phyloP scores from a whole-genome alignment of 2,797 vertebrate species.

The Cryptoprocta ferox region DNA sequence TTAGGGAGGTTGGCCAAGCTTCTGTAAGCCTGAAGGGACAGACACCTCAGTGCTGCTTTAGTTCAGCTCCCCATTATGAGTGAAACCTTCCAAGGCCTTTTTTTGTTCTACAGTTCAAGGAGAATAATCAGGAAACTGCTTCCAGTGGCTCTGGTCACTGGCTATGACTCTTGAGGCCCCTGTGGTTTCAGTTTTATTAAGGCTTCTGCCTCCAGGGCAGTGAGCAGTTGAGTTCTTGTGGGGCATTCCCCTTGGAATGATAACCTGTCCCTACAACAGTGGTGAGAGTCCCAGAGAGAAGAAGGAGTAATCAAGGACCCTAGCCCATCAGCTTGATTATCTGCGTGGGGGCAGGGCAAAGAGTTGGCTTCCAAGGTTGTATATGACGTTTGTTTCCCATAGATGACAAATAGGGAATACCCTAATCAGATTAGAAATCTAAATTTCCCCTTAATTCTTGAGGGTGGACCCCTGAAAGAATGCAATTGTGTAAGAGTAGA shows the following conservation, averaged over 20 bases:
- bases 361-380: not conserved
- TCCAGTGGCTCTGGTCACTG: not conserved
- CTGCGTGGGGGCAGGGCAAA: not conserved
- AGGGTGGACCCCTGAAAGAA: not conserved
- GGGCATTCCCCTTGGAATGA: not conserved
- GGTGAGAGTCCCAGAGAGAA: not conserved
- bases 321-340: not conserved
- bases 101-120: not conserved
- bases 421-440: not conserved
- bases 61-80: not conserved
- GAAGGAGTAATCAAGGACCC: not conserved
- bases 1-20: not conserved
- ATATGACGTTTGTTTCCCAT: not conserved
- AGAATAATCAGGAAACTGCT: not conserved
- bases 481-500: not conserved
- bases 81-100: not conserved
- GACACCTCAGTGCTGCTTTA: not conserved
- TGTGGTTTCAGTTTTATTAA: conserved; percentile 22
- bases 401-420: not conserved
- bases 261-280: not conserved
- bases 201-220: not conserved
- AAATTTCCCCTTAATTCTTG: not conserved
- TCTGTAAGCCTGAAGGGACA: not conserved
- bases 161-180: not conserved
- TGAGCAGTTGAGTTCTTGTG: not conserved